Percentiles rank a stretch among this genome's conserved stretches.
These are phyloP conservation scores for Lagodon rhomboides DNA, from an alignment of 2,797 vertebrate genomes.

Conservation along the genomic window DNA sequence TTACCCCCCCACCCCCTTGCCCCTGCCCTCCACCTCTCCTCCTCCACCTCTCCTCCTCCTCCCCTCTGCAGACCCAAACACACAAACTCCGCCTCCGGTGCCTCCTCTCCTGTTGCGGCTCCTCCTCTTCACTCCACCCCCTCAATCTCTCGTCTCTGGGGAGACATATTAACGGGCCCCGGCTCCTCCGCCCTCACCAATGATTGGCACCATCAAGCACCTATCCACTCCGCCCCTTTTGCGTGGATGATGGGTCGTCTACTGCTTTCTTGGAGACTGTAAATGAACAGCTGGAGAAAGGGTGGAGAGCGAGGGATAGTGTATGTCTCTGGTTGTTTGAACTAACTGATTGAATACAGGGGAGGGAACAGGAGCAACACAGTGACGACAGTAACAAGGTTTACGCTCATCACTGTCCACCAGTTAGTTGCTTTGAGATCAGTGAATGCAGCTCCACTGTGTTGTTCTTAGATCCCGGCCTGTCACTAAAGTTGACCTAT, in stretches of 20 bases:
- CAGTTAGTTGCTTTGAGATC: too few relatives aligned
- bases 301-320: slow-evolving; percentile 71
- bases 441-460: too few relatives aligned
- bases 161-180: slow-evolving; percentile 90
- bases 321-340: slow-evolving; percentile 74
- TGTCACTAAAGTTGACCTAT: too few relatives aligned
- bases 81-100: slow-evolving; percentile 36
- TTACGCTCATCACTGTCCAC: slow-evolving; percentile 28
- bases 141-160: slow-evolving; percentile 67
- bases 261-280: slow-evolving; percentile 71
- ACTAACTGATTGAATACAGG: slow-evolving; percentile 49
- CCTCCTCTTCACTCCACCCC: slow-evolving; percentile 63
- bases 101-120: slow-evolving; percentile 57
- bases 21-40: not conserved
- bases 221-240: slow-evolving; percentile 73
- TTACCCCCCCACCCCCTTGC: slow-evolving; percentile 38
- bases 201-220: slow-evolving; percentile 87
- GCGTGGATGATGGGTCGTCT: slow-evolving; percentile 77
- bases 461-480: too few relatives aligned
- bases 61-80: slow-evolving; percentile 25
- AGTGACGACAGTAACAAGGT: slow-evolving; percentile 34
- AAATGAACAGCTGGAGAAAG: slow-evolving; percentile 84
- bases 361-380: slow-evolving; percentile 38
- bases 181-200: slow-evolving; percentile 79
- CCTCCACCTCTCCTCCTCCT: not conserved